Conservation (phyloP, 2,888 invertebrate species). For the Euphydryas editha region DNA sequence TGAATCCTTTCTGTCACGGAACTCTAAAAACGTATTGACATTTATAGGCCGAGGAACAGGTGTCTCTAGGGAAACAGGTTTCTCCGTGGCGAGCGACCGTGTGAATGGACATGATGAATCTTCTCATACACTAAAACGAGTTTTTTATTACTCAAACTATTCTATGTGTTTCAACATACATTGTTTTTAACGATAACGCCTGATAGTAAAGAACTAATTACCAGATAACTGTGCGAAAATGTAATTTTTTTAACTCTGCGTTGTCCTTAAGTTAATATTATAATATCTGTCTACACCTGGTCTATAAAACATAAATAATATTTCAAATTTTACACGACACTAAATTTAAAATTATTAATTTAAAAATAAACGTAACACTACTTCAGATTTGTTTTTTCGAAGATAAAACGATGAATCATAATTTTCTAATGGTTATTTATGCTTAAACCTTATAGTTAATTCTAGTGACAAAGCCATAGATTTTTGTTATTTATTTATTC, state of each 20-base stretch:
- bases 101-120: slow-evolving; percentile 71
- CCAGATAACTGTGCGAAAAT: slow-evolving; percentile 5
- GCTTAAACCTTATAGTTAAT: too few species aligned
- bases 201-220: not conserved
- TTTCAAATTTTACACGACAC: too few species aligned
- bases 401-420: too few species aligned
- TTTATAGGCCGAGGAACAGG: slow-evolving; percentile 58
- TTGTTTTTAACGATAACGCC: slow-evolving; percentile 23
- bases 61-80: slow-evolving; percentile 74
- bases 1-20: slow-evolving; percentile 41
- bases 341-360: not conserved
- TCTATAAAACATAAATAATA: not conserved
- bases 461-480: too few species aligned
- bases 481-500: too few species aligned
- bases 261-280: not conserved
- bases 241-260: not conserved
- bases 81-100: slow-evolving; percentile 56
- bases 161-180: slow-evolving; percentile 36
- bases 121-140: slow-evolving; percentile 70
- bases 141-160: slow-evolving; percentile 48
- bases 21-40: slow-evolving; percentile 53
- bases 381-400: too few species aligned
- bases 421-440: too few species aligned
- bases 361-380: too few species aligned
- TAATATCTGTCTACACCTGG: not conserved